Percentiles rank a stretch among this genome's conserved stretches.
Conservation (phyloP, 2,797 vertebrate species). For the Carcharodon carcharias region DNA sequence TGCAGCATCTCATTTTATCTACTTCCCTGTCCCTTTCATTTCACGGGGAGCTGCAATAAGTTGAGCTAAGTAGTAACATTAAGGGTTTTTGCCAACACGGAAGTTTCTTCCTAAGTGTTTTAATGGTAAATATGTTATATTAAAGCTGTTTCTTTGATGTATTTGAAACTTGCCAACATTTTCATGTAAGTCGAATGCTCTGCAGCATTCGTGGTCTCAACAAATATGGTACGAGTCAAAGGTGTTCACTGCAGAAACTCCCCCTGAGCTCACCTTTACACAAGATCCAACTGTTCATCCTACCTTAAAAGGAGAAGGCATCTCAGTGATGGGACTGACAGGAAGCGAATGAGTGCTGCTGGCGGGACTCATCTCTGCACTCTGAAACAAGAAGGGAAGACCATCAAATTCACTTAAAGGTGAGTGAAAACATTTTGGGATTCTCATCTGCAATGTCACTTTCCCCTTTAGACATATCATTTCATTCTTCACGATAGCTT, state of each 20-base stretch:
- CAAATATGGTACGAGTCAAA: neutral
- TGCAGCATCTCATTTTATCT: rapidly evolving
- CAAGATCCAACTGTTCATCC: neutral
- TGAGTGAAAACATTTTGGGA: neutral
- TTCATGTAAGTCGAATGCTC: neutral
- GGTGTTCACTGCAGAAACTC: neutral
- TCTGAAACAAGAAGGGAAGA: slow-evolving; percentile 61
- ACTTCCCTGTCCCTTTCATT: too few relatives aligned
- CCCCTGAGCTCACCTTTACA: neutral
- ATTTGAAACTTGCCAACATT: neutral
- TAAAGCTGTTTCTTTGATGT: too few relatives aligned
- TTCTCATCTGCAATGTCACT: neutral
- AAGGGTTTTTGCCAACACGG: neutral
- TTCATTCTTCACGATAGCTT: neutral
- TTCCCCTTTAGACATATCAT: neutral
- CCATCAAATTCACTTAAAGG: neutral
- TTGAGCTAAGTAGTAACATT: neutral
- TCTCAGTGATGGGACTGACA: slow-evolving; percentile 87
- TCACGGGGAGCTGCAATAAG: neutral
- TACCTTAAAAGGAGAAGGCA: slow-evolving; percentile 85
- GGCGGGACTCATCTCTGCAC: slow-evolving; percentile 82
- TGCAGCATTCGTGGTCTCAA: neutral
- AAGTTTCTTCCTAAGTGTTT: neutral
- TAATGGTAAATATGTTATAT: too few relatives aligned
- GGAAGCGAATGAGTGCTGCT: slow-evolving; percentile 87